A percentile compares a stretch with the other conserved stretches of the same genome.
Evolutionary conservation across 2,888 invertebrate species (phyloP).

Genomic region (Volucella zonaria): DNA sequence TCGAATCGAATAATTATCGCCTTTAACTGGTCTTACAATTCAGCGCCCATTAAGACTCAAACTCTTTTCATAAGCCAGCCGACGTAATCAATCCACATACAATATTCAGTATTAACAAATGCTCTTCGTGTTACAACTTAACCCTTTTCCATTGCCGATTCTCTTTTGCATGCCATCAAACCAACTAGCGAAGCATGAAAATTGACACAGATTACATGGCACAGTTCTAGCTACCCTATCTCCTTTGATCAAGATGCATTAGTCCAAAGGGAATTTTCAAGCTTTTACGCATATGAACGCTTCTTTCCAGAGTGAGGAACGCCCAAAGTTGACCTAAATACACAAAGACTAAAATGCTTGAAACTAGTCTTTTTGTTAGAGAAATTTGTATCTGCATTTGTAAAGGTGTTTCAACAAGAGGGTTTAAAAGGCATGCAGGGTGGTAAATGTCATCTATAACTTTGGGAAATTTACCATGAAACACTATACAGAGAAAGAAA

Average conservation of each 20-base stretch:
- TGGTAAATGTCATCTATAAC: too few relatives aligned
- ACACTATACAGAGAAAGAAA: too few relatives aligned
- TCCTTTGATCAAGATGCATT: slow-evolving; percentile 18
- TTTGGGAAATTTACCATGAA: too few relatives aligned
- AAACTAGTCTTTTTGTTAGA: too few relatives aligned
- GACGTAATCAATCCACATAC: background rate
- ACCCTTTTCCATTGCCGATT: slow-evolving; percentile 29
- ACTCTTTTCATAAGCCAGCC: too few relatives aligned
- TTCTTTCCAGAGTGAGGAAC: slow-evolving; percentile 30
- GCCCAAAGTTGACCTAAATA: slow-evolving; percentile 47
- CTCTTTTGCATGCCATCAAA: slow-evolving; percentile 61
- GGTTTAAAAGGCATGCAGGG: accelerated
- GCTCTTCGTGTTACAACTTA: slow-evolving; percentile 47
- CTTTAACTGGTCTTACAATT: too few relatives aligned
- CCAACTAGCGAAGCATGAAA: slow-evolving; percentile 51
- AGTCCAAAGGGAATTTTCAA: slow-evolving; percentile 29
- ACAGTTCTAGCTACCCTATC: background rate
- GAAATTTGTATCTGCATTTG: too few relatives aligned
- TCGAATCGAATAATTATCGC: too few relatives aligned
- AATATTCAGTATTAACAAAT: background rate
- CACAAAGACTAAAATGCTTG: background rate
- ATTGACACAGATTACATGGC: slow-evolving; percentile 58
- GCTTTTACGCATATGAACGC: slow-evolving; percentile 22
- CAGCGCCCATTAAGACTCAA: too few relatives aligned
- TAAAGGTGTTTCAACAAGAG: too few relatives aligned